A percentile compares a stretch with the other conserved stretches of the same genome.
Evolutionary conservation across 2,888 invertebrate species (phyloP).

Genomic region (Leptura quadrifasciata): DNA sequence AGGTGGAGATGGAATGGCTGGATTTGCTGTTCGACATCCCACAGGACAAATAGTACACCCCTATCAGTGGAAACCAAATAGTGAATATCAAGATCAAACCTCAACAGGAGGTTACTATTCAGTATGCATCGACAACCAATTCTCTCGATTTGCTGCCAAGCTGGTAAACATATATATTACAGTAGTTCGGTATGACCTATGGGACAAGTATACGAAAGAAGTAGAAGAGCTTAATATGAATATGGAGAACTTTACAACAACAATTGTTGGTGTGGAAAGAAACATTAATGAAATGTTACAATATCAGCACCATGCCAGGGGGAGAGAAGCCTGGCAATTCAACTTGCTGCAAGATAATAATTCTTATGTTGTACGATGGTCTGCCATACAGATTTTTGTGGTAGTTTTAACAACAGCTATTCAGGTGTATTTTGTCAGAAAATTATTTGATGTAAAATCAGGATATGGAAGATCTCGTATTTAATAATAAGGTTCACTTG

Average conservation of each 20-base stretch:
- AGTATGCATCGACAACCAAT: constrained; percentile 94
- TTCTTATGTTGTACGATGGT: constrained; percentile 92
- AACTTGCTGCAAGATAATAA: constrained; percentile 89
- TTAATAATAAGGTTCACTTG: constrained; percentile 63
- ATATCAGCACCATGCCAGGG: constrained; percentile 87
- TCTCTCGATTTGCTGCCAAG: constrained; percentile 92
- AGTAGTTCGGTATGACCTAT: constrained; percentile 93
- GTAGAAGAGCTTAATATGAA: constrained; percentile 90
- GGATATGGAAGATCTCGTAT: constrained; percentile 77
- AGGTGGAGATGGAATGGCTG: constrained; percentile 96
- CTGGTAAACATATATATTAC: constrained; percentile 93
- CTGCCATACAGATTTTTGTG: constrained; percentile 88
- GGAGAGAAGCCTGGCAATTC: constrained; percentile 88
- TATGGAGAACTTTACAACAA: constrained; percentile 90
- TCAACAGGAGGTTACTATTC: constrained; percentile 91
- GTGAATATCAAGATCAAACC: constrained; percentile 91
- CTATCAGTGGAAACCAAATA: constrained; percentile 92
- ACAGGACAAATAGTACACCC: constrained; percentile 90
- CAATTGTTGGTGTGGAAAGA: constrained; percentile 86
- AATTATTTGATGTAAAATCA: constrained; percentile 88
- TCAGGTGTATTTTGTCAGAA: constrained; percentile 92
- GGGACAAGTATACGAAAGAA: constrained; percentile 94
- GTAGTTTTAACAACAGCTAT: constrained; percentile 86
- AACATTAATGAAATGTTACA: constrained; percentile 91
- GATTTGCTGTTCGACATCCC: constrained; percentile 92